Evolutionary conservation across 2,888 invertebrate genomes (phyloP).

Genomic region (Hyposoter didymator): DNA sequence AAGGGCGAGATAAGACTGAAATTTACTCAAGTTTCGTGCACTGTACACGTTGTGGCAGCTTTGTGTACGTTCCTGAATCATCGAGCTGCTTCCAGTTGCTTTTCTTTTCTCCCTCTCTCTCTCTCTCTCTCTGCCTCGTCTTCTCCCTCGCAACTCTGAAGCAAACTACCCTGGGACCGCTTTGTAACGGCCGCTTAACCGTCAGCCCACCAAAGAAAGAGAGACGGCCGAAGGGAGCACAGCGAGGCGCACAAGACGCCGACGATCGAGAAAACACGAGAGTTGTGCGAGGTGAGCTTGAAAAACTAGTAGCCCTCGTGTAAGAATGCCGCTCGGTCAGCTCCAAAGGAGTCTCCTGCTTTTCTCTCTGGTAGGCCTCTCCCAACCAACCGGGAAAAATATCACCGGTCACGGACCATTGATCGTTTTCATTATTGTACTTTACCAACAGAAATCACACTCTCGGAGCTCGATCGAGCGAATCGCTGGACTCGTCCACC

Average conservation of each 20-base stretch:
- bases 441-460: slow-evolving; percentile 34
- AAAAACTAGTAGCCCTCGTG: slow-evolving; percentile 78
- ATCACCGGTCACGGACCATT: slow-evolving; percentile 59
- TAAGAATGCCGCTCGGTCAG: slow-evolving; percentile 75
- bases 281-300: slow-evolving; percentile 60
- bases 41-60: not conserved
- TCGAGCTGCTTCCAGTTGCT: slow-evolving; percentile 1
- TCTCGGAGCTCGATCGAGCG: slow-evolving; percentile 30
- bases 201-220: slow-evolving; percentile 47
- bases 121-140: slow-evolving; percentile 7
- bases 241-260: slow-evolving; percentile 5
- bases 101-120: not conserved
- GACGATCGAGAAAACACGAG: slow-evolving; percentile 61
- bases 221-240: slow-evolving; percentile 34
- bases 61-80: slow-evolving; percentile 16
- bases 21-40: not conserved
- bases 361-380: slow-evolving; percentile 29
- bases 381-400: not conserved
- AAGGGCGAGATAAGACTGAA: slow-evolving; percentile 62
- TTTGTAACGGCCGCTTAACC: slow-evolving; percentile 68
- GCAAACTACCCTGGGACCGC: slow-evolving; percentile 42
- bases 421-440: slow-evolving; percentile 61
- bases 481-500: not conserved
- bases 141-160: slow-evolving; percentile 45
- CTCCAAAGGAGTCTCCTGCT: slow-evolving; percentile 45